These are phyloP conservation scores for Andricus curvator DNA, from an alignment of 2,888 invertebrate species.

Conservation along the genomic window DNA sequence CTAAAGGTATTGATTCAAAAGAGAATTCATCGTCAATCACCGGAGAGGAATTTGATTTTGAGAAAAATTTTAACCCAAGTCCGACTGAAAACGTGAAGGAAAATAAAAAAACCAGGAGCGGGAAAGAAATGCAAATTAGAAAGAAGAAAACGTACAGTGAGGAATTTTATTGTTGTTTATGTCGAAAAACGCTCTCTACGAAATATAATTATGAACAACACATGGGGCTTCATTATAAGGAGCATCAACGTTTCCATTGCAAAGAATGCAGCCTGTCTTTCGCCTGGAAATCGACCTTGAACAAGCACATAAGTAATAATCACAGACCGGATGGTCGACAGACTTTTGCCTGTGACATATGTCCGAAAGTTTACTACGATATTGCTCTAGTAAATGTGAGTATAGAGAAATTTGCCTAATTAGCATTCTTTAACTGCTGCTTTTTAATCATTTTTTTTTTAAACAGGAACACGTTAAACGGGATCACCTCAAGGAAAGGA, in stretches of 20 bases:
- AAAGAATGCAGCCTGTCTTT: constrained; percentile 72
- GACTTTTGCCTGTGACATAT: constrained; percentile 72
- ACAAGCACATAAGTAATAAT: constrained; percentile 72
- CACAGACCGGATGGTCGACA: constrained; percentile 70
- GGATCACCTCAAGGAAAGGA: constrained; percentile 74
- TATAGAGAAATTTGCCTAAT: constrained; percentile 13
- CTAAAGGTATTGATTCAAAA: neutral
- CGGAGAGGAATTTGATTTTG: constrained; percentile 42
- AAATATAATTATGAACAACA: constrained; percentile 75
- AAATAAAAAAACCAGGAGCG: neutral
- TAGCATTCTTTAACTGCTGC: neutral
- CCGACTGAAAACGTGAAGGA: constrained; percentile 42
- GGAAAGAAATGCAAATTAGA: neutral
- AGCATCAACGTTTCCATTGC: constrained; percentile 73
- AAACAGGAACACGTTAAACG: constrained; percentile 74
- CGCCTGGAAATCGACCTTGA: constrained; percentile 76
- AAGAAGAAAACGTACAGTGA: constrained; percentile 48
- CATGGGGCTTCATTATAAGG: constrained; percentile 73
- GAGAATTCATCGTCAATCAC: neutral
- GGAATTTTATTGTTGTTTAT: constrained; percentile 71
- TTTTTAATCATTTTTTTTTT: neutral
- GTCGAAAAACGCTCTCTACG: constrained; percentile 72
- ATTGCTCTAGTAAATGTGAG: constrained; percentile 74
- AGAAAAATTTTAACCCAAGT: constrained; percentile 28
- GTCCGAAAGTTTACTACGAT: constrained; percentile 71